Base-by-base conservation (phyloP, 2,888 invertebrate species). In the Sinopyrophorus schimmeli region DNA sequence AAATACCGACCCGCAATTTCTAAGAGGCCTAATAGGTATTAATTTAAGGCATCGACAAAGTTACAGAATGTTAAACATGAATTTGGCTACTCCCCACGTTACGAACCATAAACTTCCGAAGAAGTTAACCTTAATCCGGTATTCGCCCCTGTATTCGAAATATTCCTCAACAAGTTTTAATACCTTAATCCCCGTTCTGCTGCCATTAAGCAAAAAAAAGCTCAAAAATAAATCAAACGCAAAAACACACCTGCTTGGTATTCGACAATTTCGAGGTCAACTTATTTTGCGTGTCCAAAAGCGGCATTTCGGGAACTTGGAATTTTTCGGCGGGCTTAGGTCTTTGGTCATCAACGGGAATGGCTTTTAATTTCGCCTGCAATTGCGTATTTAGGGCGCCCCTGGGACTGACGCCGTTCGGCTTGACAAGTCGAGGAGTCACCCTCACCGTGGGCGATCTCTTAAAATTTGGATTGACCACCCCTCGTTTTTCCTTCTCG, bases 341-440 rank as follows among this genome's bases (percentile, higher is more conserved):
- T 14, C 42, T 38, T 46, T 10, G 39, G 32, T 27, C 48, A 34
- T 30, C 44, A 20, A 37, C 1, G 21, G 21, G 60, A 60, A 5
- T 62, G 58, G 14, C 62, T 58, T 71, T 70, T 10, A 60, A 57
- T 58, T 67, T 71, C 4, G 71, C 69, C 53, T 71, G 67, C 15
- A 72, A 64, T 52, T 72, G 70, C 28, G 62, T 56, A 6, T 70
- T 67, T 5, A 72, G 51, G 2, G 71, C 72, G 11, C 72, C 72
- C 63, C 70, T 71, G 1, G 67, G 67, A 49, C 66, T 70, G 49
- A 66, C 65, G 10, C 59, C 65, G 42, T 66, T 65, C 16, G 72
- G 69, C 51, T 70, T 69, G 5, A 80, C 75, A 48, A 80, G 70
- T 66, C 81, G 80, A 0, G 81, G 79, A 52, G 80, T 80, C 0